Conservation (phyloP, 2,797 vertebrate species). For the Hydrophis major region DNA sequence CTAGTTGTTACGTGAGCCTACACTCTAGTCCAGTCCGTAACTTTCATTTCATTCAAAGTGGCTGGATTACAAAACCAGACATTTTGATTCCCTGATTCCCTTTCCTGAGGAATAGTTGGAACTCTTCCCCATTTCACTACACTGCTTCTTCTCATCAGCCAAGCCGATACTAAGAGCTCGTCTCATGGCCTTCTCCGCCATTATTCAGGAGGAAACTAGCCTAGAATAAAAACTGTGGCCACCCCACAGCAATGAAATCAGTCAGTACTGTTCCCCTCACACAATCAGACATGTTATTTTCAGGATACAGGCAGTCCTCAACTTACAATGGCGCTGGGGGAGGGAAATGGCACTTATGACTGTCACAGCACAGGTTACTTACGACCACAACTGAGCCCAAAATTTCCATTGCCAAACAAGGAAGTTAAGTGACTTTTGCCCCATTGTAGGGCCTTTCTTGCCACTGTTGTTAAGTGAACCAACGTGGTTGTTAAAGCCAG, state of each 20-base stretch:
- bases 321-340: neutral
- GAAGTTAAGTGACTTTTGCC: neutral
- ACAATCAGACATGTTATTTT: neutral
- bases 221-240: neutral
- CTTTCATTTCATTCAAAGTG: neutral
- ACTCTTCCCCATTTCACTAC: neutral
- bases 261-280: neutral
- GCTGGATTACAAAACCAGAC: neutral
- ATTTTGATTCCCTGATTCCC: neutral
- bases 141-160: neutral
- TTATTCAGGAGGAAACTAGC: neutral
- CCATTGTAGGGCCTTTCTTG: neutral
- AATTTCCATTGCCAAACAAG: neutral
- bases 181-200: neutral
- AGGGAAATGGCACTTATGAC: neutral
- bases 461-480: neutral
- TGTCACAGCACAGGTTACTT: neutral
- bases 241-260: neutral
- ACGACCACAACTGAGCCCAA: neutral
- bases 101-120: neutral
- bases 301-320: neutral
- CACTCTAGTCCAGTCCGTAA: neutral
- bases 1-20: neutral
- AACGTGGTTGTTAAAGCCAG: neutral
- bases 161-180: neutral